A percentile compares a stretch with the other conserved stretches of the same genome.
Evolutionary conservation across 1,140 invertebrate genomes (phyloP).

Genomic region (Macrosteles quadrilineatus): DNA sequence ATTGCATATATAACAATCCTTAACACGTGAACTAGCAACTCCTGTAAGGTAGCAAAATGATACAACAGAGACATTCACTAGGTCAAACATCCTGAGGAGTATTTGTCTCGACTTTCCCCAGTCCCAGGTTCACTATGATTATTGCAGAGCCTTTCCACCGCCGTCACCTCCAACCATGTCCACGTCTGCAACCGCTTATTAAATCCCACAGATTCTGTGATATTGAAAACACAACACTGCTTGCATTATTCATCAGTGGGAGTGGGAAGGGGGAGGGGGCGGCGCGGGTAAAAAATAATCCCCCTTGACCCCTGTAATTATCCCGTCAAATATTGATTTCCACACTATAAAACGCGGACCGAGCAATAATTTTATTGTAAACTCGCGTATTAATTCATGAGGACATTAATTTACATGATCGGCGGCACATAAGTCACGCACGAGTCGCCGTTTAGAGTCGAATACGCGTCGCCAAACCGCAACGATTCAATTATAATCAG

Average conservation of each 20-base stretch:
- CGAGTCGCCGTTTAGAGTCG: background rate
- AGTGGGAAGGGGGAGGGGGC: background rate
- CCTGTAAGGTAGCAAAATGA: no score
- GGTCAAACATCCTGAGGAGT: no score
- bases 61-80: no score
- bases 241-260: slow-evolving; percentile 2
- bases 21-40: no score
- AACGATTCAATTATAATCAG: background rate
- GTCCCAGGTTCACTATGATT: no score
- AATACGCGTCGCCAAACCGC: background rate
- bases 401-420: slow-evolving; percentile 11
- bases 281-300: background rate
- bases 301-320: slow-evolving; percentile 1
- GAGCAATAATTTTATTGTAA: slow-evolving; percentile 12
- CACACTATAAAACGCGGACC: slow-evolving; percentile 10
- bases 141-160: no score
- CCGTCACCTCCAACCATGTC: background rate
- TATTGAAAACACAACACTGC: slow-evolving; percentile 1
- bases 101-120: no score
- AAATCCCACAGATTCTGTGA: slow-evolving; percentile 16
- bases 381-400: slow-evolving; percentile 14
- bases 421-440: slow-evolving; percentile 1
- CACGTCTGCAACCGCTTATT: slow-evolving; percentile 11
- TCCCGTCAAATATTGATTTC: slow-evolving; percentile 8
- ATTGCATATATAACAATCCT: no score